phyloP scores from a whole-genome alignment of 2,888 invertebrate species.

The Agriopis marginaria region DNA sequence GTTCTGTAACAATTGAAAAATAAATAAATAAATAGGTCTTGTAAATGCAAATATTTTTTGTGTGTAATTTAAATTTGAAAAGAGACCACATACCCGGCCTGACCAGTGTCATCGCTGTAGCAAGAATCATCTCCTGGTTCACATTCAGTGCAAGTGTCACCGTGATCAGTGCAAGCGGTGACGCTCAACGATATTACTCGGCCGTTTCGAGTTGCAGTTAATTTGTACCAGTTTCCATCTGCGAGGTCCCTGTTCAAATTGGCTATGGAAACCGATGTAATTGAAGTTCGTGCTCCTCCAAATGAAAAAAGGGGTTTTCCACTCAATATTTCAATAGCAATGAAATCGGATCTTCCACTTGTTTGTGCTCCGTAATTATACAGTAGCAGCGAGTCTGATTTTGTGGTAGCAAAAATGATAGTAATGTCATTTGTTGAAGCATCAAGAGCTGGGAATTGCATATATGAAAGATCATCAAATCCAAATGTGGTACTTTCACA shows the following conservation, averaged over 20 bases:
- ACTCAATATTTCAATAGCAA: constrained; percentile 94
- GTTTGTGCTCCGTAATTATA: constrained; percentile 96
- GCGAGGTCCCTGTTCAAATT: constrained; percentile 89
- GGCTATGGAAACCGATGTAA: constrained; percentile 91
- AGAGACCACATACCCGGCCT: constrained; percentile 90
- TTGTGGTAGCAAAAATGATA: constrained; percentile 95
- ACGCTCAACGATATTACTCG: constrained; percentile 94
- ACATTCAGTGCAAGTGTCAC: constrained; percentile 95
- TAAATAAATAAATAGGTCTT: constrained; percentile 13
- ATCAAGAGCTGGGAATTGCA: constrained; percentile 95
- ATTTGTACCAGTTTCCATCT: constrained; percentile 96
- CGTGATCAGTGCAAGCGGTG: constrained; percentile 93
- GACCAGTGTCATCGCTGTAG: constrained; percentile 94
- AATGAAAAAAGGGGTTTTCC: constrained; percentile 96
- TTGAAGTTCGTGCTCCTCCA: constrained; percentile 95
- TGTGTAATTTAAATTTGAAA: not conserved
- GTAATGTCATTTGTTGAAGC: constrained; percentile 96
- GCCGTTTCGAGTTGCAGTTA: constrained; percentile 96
- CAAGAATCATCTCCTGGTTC: constrained; percentile 93
- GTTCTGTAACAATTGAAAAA: constrained; percentile 88
- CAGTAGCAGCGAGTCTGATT: constrained; percentile 93
- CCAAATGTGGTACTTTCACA: constrained; percentile 97
- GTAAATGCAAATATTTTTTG: not conserved
- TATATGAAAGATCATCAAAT: constrained; percentile 95
- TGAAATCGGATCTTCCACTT: constrained; percentile 96